phyloP scores from a whole-genome alignment of 1,140 invertebrate genomes.

The Daktulosphaira vitifoliae region DNA sequence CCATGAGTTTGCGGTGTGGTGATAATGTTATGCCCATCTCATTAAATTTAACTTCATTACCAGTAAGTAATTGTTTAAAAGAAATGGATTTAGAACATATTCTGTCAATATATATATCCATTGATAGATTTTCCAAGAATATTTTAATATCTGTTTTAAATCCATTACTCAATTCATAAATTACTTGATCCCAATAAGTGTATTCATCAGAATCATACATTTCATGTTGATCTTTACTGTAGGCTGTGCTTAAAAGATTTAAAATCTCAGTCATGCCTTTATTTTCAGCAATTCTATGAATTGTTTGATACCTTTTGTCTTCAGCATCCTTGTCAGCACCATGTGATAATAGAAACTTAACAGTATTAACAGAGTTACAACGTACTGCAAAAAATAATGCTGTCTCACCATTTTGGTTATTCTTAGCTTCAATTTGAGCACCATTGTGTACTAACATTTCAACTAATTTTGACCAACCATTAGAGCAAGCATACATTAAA shows the following conservation, averaged over 20 bases:
- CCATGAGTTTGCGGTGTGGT: constrained; percentile 7
- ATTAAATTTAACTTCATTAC: not conserved
- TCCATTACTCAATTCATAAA: constrained; percentile 19
- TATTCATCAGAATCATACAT: not conserved
- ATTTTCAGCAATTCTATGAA: constrained; percentile 12
- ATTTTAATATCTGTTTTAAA: constrained; percentile 6
- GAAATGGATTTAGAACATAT: not conserved
- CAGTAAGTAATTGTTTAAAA: constrained; percentile 16
- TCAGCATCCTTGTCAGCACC: not conserved
- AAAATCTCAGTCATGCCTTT: constrained; percentile 16
- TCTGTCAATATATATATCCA: not conserved
- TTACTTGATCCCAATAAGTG: constrained; percentile 15
- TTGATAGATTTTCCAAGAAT: constrained; percentile 19
- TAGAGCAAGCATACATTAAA: constrained; percentile 11
- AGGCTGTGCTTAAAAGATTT: not conserved
- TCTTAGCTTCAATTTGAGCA: constrained; percentile 3
- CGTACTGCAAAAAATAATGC: constrained; percentile 23
- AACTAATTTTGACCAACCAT: not conserved
- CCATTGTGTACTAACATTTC: constrained; percentile 3
- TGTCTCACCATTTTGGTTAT: not conserved
- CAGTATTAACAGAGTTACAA: not conserved
- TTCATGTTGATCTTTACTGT: not conserved
- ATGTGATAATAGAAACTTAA: not conserved
- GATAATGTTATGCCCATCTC: constrained; percentile 8
- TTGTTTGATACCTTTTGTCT: not conserved